These are phyloP conservation scores for Drosophila nr. perissopoda DNA, from an alignment of 2,888 invertebrate genomes.

Conservation along the genomic window DNA sequence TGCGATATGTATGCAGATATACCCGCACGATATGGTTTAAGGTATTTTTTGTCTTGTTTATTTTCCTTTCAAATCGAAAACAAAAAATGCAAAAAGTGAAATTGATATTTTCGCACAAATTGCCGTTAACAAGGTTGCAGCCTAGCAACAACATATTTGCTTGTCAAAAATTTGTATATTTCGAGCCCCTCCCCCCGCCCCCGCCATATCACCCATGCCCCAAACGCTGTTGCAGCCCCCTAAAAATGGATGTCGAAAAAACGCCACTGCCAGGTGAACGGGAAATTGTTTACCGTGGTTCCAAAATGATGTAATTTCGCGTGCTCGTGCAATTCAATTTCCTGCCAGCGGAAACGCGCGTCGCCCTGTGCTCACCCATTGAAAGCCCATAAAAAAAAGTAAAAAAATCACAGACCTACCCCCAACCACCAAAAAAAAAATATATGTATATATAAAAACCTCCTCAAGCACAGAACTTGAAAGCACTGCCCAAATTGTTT, in stretches of 20 bases:
- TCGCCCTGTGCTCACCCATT: constrained; percentile 66
- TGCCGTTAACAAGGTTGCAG: constrained; percentile 69
- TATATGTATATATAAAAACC: neutral
- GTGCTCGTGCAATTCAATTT: constrained; percentile 83
- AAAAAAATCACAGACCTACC: neutral
- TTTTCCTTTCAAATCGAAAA: constrained; percentile 37
- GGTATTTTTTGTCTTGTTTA: constrained; percentile 10
- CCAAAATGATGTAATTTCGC: constrained; percentile 83
- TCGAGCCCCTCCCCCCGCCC: constrained; percentile 3
- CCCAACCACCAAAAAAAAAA: constrained; percentile 8
- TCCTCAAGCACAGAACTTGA: constrained; percentile 34
- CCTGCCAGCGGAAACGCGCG: constrained; percentile 82
- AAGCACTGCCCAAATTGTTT: constrained; percentile 61
- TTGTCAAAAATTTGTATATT: constrained; percentile 68
- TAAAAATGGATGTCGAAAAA: constrained; percentile 23
- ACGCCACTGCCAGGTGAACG: constrained; percentile 68
- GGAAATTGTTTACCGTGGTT: constrained; percentile 80
- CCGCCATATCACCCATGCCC: neutral
- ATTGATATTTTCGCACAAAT: constrained; percentile 74
- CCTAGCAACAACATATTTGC: constrained; percentile 65
- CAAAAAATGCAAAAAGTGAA: constrained; percentile 58
- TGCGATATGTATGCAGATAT: constrained; percentile 26
- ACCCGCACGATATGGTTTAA: constrained; percentile 28
- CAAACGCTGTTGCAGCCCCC: constrained; percentile 5
- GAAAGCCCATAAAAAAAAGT: constrained; percentile 32